Percentiles rank a stretch among this genome's conserved stretches.
phyloP scores from a whole-genome alignment of 1,140 invertebrate genomes.

The Lasioglossum albipes region DNA sequence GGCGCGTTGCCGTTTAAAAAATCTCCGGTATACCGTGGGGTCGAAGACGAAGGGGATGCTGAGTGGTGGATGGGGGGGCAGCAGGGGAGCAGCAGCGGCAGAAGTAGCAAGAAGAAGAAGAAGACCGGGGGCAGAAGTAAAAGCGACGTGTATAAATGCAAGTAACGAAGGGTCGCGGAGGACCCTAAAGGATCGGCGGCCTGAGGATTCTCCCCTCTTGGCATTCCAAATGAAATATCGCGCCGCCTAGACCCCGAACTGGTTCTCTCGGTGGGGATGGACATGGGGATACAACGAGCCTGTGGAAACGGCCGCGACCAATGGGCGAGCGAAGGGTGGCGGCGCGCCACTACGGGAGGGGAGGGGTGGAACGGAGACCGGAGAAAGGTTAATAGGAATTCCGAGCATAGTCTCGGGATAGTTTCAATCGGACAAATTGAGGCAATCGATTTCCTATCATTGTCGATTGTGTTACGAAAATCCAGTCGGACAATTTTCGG shows the following conservation, averaged over 20 bases:
- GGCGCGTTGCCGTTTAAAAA: constrained; percentile 27
- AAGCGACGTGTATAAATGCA: constrained; percentile 42
- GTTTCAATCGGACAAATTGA: constrained; percentile 75
- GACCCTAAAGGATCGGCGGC: constrained; percentile 3
- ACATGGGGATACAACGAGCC: constrained; percentile 12
- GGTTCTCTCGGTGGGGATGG: constrained; percentile 42
- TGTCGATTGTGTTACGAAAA: constrained; percentile 35
- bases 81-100: too few relatives aligned
- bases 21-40: constrained; percentile 6
- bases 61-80: background rate
- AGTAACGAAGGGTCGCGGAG: constrained; percentile 19
- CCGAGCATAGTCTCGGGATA: constrained; percentile 73
- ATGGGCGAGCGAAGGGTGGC: too few relatives aligned
- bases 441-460: constrained; percentile 71
- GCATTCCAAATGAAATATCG: constrained; percentile 67
- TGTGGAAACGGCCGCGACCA: background rate
- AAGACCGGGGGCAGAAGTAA: constrained; percentile 18
- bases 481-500: constrained; percentile 51
- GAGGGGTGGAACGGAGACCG: constrained; percentile 13
- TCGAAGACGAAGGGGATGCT: background rate
- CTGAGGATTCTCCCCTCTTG: constrained; percentile 28
- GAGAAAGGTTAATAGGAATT: constrained; percentile 71
- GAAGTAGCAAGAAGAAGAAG: constrained; percentile 2
- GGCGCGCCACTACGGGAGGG: background rate
- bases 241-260: constrained; percentile 54